phyloP scores from a whole-genome alignment of 2,888 invertebrate genomes.

The Cephus rjabovi region DNA sequence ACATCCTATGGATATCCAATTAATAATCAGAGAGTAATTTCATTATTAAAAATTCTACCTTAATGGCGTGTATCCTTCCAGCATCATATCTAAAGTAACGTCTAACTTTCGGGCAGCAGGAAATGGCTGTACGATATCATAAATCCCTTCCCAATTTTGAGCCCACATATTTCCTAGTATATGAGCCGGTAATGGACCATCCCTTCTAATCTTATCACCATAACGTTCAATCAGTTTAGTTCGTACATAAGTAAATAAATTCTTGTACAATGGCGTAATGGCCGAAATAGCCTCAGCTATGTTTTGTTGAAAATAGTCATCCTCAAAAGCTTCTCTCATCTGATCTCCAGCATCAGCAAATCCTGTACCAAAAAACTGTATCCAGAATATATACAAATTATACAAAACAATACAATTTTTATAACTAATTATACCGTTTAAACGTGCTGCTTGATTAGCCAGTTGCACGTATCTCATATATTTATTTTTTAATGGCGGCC shows the following conservation, averaged over 20 bases:
- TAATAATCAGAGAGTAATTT: conserved; percentile 4
- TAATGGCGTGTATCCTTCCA: conserved; percentile 79
- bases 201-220: conserved; percentile 72
- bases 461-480: conserved; percentile 84
- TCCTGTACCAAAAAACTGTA: conserved; percentile 67
- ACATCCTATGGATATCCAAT: conserved; percentile 71
- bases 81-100: conserved; percentile 81
- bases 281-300: conserved; percentile 68
- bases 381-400: not conserved
- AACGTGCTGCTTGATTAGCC: conserved; percentile 81
- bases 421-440: conserved; percentile 72
- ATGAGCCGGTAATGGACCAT: conserved; percentile 88
- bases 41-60: conserved; percentile 67
- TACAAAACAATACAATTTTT: not conserved
- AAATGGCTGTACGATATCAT: conserved; percentile 81
- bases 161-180: conserved; percentile 88
- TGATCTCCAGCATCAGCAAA: conserved; percentile 85
- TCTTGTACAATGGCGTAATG: conserved; percentile 78
- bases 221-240: conserved; percentile 75
- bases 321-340: conserved; percentile 82
- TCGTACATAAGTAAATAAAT: conserved; percentile 86
- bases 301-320: conserved; percentile 73
- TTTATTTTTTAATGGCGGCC: conserved; percentile 79
- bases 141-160: conserved; percentile 83
- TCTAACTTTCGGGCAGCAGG: conserved; percentile 78